phyloP scores from a whole-genome alignment of 2,113 vertebrate genomes.

The Brevimyrus niger region DNA sequence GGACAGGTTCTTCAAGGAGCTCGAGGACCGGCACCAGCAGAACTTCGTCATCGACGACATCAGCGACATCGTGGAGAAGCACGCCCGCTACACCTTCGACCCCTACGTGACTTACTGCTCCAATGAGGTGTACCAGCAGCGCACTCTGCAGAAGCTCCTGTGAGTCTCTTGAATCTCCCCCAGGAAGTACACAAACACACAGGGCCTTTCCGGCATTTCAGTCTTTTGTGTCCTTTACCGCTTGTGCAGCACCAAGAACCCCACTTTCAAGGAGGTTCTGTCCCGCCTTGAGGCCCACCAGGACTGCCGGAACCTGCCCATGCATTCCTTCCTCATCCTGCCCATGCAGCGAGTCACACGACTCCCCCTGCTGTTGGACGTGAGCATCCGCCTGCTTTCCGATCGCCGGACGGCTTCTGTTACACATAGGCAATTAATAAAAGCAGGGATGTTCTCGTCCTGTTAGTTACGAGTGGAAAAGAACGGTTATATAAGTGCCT shows the following conservation, averaged over 20 bases:
- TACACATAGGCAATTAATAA: not conserved
- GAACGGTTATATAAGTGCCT: not conserved
- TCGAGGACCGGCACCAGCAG: conserved; percentile 80
- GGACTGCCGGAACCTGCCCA: conserved; percentile 87
- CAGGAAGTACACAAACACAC: not conserved
- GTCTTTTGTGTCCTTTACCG: not conserved
- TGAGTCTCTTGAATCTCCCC: conserved; percentile 52
- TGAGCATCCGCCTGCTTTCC: conserved; percentile 55
- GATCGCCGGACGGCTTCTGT: too few relatives aligned
- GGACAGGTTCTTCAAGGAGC: conserved; percentile 83
- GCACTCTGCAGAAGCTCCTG: conserved; percentile 84
- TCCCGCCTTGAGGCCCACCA: conserved; percentile 77
- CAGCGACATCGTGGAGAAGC: conserved; percentile 82
- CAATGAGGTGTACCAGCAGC: conserved; percentile 95
- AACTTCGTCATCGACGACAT: conserved; percentile 82
- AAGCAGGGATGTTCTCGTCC: not conserved
- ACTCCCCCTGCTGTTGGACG: conserved; percentile 90
- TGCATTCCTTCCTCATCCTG: conserved; percentile 97
- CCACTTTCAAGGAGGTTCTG: conserved; percentile 78
- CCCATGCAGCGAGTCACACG: conserved; percentile 98
- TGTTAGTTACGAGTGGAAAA: not conserved
- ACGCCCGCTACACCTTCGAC: conserved; percentile 77
- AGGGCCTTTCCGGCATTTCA: not conserved
- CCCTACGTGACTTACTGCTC: conserved; percentile 93
- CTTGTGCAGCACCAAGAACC: conserved; percentile 64